Evolutionary conservation across 2,113 vertebrate genomes (phyloP).

Genomic region (Scomber japonicus): DNA sequence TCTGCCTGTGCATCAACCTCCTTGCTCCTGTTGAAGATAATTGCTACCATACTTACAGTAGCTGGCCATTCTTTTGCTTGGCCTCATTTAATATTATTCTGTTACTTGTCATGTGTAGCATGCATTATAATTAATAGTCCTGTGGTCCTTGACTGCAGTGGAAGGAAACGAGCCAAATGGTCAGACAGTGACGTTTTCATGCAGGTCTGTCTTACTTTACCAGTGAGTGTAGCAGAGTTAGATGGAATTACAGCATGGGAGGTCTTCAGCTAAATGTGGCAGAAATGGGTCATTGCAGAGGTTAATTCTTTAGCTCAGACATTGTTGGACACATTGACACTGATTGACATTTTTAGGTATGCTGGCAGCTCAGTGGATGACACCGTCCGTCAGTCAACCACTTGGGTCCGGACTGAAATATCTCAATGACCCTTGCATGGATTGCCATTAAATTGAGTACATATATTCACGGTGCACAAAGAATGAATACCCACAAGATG

Average conservation of each 20-base stretch:
- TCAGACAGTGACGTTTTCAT: background rate
- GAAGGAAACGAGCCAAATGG: background rate
- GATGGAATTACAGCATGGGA: constrained; percentile 21
- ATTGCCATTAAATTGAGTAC: background rate
- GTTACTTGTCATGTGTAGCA: background rate
- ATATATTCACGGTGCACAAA: no score
- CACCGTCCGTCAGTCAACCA: background rate
- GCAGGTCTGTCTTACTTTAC: background rate
- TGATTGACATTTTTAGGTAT: background rate
- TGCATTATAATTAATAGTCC: background rate
- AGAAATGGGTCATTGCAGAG: constrained; percentile 11
- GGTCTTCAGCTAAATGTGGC: background rate
- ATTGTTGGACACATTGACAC: background rate
- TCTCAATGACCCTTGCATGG: background rate
- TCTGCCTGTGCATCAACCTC: background rate
- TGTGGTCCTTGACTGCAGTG: background rate
- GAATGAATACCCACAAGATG: no score
- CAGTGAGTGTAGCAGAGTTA: background rate
- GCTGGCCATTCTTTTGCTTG: constrained; percentile 4
- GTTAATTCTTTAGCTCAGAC: background rate
- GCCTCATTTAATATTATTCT: background rate
- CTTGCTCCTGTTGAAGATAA: background rate
- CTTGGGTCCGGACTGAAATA: background rate
- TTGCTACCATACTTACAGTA: background rate
- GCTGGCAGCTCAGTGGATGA: fast-evolving